Evolutionary conservation across 2,888 invertebrate genomes (phyloP).

Genomic region (Chorisops tibialis): DNA sequence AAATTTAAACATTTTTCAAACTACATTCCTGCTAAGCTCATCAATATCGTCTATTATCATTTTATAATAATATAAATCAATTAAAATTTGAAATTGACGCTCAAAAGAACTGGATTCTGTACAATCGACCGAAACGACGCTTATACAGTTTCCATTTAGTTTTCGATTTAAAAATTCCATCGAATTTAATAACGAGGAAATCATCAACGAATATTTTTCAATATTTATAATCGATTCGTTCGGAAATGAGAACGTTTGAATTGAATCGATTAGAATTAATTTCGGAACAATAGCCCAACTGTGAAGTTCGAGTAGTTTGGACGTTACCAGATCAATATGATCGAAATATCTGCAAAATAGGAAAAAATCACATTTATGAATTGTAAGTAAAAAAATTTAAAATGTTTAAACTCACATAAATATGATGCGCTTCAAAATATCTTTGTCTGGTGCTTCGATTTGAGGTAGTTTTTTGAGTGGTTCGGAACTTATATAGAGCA

Average conservation of each 20-base stretch:
- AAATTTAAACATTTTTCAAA: neutral
- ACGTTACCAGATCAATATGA: constrained; percentile 25
- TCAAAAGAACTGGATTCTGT: constrained; percentile 12
- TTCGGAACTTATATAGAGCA: neutral
- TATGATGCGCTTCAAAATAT: constrained; percentile 11
- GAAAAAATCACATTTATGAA: constrained; percentile 7
- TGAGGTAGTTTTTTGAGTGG: constrained; percentile 4
- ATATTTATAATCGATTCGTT: neutral
- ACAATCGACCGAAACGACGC: neutral
- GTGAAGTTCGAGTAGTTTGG: constrained; percentile 33
- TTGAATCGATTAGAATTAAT: constrained; percentile 29
- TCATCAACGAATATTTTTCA: constrained; percentile 25
- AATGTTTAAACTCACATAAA: constrained; percentile 15
- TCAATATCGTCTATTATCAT: neutral
- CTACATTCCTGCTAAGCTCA: neutral
- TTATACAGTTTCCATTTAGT: neutral
- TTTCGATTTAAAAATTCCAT: constrained; percentile 27
- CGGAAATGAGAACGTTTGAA: constrained; percentile 25
- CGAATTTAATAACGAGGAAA: constrained; percentile 33
- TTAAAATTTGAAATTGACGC: constrained; percentile 26
- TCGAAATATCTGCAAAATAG: constrained; percentile 28
- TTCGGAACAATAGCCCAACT: constrained; percentile 32
- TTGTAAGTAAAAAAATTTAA: too few relatives aligned
- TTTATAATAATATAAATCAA: constrained; percentile 36
- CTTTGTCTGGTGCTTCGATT: constrained; percentile 14